Conservation (phyloP, 1,140 invertebrate genomes). For the Metopolophium dirhodum region DNA sequence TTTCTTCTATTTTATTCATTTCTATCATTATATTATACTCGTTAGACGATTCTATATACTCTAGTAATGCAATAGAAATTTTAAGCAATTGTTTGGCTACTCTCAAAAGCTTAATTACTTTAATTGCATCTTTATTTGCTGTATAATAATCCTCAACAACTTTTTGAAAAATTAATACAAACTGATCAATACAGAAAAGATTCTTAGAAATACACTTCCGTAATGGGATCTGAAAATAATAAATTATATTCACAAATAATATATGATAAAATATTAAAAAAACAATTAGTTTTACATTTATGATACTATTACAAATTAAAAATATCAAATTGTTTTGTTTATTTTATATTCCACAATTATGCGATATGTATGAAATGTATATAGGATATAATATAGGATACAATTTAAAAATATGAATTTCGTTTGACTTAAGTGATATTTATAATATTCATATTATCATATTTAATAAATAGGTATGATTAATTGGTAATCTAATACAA, state of each 20-base stretch:
- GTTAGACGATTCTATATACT: background rate
- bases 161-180: background rate
- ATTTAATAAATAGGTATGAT: background rate
- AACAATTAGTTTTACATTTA: background rate
- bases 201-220: background rate
- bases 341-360: no score
- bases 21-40: background rate
- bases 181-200: constrained; percentile 9
- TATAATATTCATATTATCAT: no score
- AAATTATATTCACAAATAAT: background rate
- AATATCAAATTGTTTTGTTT: no score
- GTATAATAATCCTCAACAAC: background rate
- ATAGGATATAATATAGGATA: background rate
- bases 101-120: background rate
- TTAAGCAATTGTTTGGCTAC: background rate
- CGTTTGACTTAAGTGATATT: background rate
- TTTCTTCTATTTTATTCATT: background rate
- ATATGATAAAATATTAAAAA: background rate
- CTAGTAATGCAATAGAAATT: background rate
- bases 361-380: background rate
- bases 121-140: background rate
- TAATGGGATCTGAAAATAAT: constrained; percentile 9
- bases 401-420: background rate
- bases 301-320: no score
- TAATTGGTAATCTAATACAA: background rate